Evolutionary conservation across 2,888 invertebrate species (phyloP).

Genomic region (Erannis defoliaria): DNA sequence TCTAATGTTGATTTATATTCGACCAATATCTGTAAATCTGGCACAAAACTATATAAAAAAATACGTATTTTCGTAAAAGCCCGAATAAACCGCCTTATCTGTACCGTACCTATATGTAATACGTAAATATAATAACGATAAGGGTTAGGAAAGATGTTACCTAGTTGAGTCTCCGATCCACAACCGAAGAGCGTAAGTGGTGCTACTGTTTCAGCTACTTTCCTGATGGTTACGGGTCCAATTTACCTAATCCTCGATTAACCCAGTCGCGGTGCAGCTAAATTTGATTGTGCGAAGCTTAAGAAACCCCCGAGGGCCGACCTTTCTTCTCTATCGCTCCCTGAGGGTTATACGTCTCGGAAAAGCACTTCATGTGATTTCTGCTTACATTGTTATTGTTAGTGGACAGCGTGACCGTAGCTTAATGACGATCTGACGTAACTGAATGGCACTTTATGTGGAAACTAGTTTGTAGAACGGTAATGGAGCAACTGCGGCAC

Average conservation of each 20-base stretch:
- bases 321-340: constrained; percentile 65
- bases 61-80: too few species aligned
- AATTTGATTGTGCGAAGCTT: constrained; percentile 67
- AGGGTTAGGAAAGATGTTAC: neutral
- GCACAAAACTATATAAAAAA: too few species aligned
- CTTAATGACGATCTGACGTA: constrained; percentile 11
- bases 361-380: constrained; percentile 15
- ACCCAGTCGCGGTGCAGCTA: constrained; percentile 63
- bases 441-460: constrained; percentile 13
- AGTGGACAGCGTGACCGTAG: constrained; percentile 38
- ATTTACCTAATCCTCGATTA: constrained; percentile 67
- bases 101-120: too few species aligned
- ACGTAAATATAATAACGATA: neutral
- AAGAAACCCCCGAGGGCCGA: constrained; percentile 60
- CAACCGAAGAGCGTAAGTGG: neutral
- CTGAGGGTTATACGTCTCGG: constrained; percentile 49
- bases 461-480: constrained; percentile 14
- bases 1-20: too few species aligned
- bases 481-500: constrained; percentile 1
- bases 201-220: constrained; percentile 9
- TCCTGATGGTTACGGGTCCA: constrained; percentile 31
- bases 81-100: too few species aligned
- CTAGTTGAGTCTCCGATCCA: neutral
- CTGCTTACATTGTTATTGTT: constrained; percentile 34
- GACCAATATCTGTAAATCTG: too few species aligned